Percentiles rank a stretch among this genome's conserved stretches.
Conservation (phyloP, 2,113 vertebrate genomes). For the Thryonomys swinderianus region DNA sequence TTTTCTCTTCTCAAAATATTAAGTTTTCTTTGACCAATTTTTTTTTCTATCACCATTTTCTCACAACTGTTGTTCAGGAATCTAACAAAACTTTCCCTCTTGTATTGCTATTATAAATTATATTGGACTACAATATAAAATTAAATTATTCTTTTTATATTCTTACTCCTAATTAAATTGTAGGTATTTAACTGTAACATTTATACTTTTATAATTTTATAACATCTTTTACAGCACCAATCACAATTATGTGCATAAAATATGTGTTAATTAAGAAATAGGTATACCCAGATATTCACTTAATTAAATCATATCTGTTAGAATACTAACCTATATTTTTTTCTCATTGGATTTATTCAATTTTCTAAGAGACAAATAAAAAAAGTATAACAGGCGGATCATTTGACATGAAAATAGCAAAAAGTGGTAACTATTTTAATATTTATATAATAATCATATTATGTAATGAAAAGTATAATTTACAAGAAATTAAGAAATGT, state of each 20-base stretch:
- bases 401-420: neutral
- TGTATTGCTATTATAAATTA: neutral
- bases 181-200: neutral
- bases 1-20: neutral
- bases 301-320: neutral
- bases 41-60: neutral
- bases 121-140: neutral
- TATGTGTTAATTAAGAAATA: neutral
- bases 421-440: neutral
- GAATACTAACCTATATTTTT: neutral
- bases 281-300: neutral
- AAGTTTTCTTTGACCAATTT: neutral
- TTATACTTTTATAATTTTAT: neutral
- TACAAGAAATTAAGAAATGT: neutral
- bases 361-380: neutral
- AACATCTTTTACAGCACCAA: neutral
- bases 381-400: neutral
- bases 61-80: neutral
- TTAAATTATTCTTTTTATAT: neutral
- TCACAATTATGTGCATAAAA: neutral
- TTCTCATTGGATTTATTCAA: neutral
- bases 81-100: neutral
- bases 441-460: neutral
- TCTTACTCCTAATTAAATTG: neutral
- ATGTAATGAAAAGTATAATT: neutral